Conservation (phyloP, 1,140 invertebrate genomes). For the Drosophila bocqueti region DNA sequence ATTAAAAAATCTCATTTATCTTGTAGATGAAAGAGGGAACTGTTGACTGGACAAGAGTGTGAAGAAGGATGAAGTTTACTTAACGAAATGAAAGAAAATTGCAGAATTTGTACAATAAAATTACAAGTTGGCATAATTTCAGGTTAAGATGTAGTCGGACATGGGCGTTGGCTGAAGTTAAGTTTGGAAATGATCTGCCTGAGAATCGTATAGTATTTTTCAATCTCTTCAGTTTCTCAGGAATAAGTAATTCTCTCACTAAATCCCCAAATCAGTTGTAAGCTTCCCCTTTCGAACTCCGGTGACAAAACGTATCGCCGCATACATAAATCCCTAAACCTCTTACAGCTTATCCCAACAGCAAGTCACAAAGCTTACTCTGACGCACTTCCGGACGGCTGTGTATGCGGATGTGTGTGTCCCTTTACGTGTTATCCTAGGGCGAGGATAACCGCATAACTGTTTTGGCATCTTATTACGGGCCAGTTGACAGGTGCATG, state of each 20-base stretch:
- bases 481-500: constrained; percentile 78
- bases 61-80: constrained; percentile 33
- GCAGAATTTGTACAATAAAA: constrained; percentile 13
- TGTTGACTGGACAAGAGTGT: constrained; percentile 1
- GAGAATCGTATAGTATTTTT: not conserved
- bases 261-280: constrained; percentile 13
- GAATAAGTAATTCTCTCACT: not conserved
- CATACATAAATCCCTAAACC: constrained; percentile 39
- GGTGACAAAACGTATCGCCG: constrained; percentile 17
- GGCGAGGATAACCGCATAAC: constrained; percentile 68
- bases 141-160: not conserved
- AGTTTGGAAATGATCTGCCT: not conserved
- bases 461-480: constrained; percentile 83
- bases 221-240: not conserved
- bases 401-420: constrained; percentile 25
- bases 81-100: constrained; percentile 35
- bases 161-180: not conserved
- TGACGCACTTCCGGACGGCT: constrained; percentile 46
- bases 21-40: constrained; percentile 20
- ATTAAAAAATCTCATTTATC: constrained; percentile 57
- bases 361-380: constrained; percentile 43
- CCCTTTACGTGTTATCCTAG: constrained; percentile 61
- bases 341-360: constrained; percentile 31
- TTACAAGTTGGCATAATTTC: constrained; percentile 25
- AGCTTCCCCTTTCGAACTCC: constrained; percentile 17